Evolutionary conservation across 2,113 vertebrate species (phyloP).

Genomic region (Ahaetulla prasina): DNA sequence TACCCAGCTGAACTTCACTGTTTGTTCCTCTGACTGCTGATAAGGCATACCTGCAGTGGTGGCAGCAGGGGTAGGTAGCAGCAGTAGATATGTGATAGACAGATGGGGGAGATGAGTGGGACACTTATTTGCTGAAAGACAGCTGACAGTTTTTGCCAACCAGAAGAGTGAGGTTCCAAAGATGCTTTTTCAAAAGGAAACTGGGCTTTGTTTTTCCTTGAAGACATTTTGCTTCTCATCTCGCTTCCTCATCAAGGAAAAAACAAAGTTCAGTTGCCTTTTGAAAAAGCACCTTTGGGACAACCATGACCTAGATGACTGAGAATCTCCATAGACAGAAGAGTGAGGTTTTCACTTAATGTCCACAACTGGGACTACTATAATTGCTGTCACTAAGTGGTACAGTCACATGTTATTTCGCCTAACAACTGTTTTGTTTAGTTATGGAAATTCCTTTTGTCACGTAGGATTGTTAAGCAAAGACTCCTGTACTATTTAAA

Average conservation of each 20-base stretch:
- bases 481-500: background rate
- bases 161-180: background rate
- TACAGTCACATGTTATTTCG: background rate
- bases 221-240: background rate
- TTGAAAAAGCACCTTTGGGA: background rate
- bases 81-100: background rate
- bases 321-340: background rate
- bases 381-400: background rate
- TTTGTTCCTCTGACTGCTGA: background rate
- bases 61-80: background rate
- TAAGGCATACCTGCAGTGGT: background rate
- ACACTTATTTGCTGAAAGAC: background rate
- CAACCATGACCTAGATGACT: background rate
- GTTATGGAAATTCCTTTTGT: background rate
- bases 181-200: background rate
- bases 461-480: background rate
- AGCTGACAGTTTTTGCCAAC: background rate
- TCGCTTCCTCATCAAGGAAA: background rate
- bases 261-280: too few species aligned
- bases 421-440: background rate
- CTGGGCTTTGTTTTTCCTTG: background rate
- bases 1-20: background rate
- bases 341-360: background rate
- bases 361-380: background rate
- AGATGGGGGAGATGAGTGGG: background rate